These are phyloP conservation scores for Sebastes diaconus DNA, from an alignment of 2,797 vertebrate genomes.

Conservation along the genomic window DNA sequence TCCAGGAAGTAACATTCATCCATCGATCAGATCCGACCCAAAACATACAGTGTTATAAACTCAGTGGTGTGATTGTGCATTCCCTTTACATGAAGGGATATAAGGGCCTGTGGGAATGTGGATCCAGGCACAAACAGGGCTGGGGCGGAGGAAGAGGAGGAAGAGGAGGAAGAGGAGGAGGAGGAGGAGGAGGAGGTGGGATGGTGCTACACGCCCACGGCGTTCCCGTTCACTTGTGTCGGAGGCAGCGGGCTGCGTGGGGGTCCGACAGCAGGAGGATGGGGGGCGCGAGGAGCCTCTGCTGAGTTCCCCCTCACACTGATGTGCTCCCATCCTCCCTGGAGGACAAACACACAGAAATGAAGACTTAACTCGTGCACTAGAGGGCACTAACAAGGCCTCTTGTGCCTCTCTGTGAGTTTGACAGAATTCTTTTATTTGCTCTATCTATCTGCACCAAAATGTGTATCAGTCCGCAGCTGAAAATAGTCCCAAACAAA, in stretches of 20 bases:
- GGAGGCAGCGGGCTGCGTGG: too few relatives aligned
- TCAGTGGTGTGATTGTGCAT: slow-evolving; percentile 50
- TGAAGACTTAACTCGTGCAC: too few relatives aligned
- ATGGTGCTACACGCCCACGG: too few relatives aligned
- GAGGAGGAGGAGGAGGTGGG: neutral
- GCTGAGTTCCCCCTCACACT: too few relatives aligned
- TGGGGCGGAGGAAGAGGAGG: neutral
- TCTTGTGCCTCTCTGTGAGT: too few relatives aligned
- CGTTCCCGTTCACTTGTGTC: too few relatives aligned
- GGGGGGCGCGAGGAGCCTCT: too few relatives aligned
- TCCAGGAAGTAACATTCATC: slow-evolving; percentile 50
- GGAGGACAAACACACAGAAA: too few relatives aligned
- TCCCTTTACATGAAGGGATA: slow-evolving; percentile 44
- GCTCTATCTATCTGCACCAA: neutral
- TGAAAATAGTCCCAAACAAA: neutral
- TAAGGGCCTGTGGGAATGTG: slow-evolving; percentile 1
- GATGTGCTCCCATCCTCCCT: too few relatives aligned
- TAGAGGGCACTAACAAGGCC: too few relatives aligned
- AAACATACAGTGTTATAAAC: neutral
- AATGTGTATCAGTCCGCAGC: neutral
- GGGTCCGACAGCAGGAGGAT: too few relatives aligned
- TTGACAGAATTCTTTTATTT: neutral
- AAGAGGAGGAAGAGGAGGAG: neutral
- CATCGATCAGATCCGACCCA: slow-evolving; percentile 32
- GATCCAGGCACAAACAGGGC: slow-evolving; percentile 63